Evolutionary conservation across 2,113 vertebrate species (phyloP), one percentile per base, ranked within the genome.

Genomic region (Plestiodon gilberti): DNA sequence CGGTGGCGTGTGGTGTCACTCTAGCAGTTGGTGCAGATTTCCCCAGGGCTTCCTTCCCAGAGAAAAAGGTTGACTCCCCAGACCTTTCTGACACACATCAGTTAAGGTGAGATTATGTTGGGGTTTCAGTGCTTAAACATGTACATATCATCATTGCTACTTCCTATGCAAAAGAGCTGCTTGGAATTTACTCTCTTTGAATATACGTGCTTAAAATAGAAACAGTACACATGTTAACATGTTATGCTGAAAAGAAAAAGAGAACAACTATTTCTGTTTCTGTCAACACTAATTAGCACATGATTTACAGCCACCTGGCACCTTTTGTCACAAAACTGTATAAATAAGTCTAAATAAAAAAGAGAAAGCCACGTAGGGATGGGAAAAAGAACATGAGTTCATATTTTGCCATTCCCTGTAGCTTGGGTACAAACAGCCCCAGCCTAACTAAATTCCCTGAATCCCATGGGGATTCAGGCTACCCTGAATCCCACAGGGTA

Each of bases 241-340:
- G 52, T 81, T 81, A 74, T 86, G 69, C 40, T 81, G 69, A 73
- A 64, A 35, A 74, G 59, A 81, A 81, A 79, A 71, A 65, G 59
- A 81, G 85, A 87, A 87, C 85, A 87, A 81, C 85, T 81, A 81
- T 87, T 87, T 87, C 69, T 65, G 70, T 81, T 81, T 81, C 85
- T 87, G 85, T 87, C 70, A 87, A 65, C 78, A 81, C 85, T 81
- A 81, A 81, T 87, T 87, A 87, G 70, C 78, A 81, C 85, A 87
- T 81, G 85, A 81, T 87, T 65, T 87, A 75, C 69, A 87, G 85
- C 85, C 85, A 87, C 85, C 85, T 87, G 85, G 85, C 70, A 81
- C 85, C 70, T 81, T 87, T 87, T 81, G 40, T 75, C 85, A 87
- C 30, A 52, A 87, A 81, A 75, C 33, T 62, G n/a, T 65, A 81